These are phyloP conservation scores for Holcopasites calliopsidis DNA, from an alignment of 1,140 invertebrate genomes.

Conservation along the genomic window DNA sequence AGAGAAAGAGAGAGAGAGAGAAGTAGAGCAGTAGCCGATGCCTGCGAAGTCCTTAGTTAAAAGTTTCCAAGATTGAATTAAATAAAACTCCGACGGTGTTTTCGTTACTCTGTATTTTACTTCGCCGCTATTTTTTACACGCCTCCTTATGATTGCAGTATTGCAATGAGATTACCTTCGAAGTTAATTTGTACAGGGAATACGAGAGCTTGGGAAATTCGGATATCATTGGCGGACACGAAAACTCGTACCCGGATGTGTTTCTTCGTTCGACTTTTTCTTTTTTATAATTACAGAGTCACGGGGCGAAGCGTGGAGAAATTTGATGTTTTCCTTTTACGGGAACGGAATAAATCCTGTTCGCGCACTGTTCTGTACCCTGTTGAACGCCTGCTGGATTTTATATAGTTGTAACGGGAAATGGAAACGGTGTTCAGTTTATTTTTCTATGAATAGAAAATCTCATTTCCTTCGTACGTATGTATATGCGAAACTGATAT, in stretches of 20 bases:
- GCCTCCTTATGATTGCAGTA: not conserved
- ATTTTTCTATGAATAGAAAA: slow-evolving; percentile 64
- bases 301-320: not conserved
- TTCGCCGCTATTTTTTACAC: too few relatives aligned
- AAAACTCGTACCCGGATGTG: too few relatives aligned
- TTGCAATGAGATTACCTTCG: slow-evolving; percentile 10
- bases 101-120: slow-evolving; percentile 5
- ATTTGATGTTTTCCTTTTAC: not conserved
- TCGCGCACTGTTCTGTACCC: not conserved
- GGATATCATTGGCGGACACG: not conserved
- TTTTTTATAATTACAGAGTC: not conserved
- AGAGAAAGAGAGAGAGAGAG: not conserved
- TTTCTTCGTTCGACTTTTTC: too few relatives aligned
- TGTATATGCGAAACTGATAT: slow-evolving; percentile 52
- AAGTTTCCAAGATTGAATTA: slow-evolving; percentile 42
- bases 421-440: slow-evolving; percentile 57
- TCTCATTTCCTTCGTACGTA: slow-evolving; percentile 49
- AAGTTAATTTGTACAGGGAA: slow-evolving; percentile 11
- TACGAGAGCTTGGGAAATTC: not conserved
- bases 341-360: not conserved
- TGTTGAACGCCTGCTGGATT: slow-evolving; percentile 40
- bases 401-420: slow-evolving; percentile 49
- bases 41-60: slow-evolving; percentile 31
- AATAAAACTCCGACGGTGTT: slow-evolving; percentile 33
- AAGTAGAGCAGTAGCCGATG: slow-evolving; percentile 19